Evolutionary conservation across 1,140 invertebrate species (phyloP), one percentile per base, ranked within the genome.

Genomic region (Gryllus bimaculatus): DNA sequence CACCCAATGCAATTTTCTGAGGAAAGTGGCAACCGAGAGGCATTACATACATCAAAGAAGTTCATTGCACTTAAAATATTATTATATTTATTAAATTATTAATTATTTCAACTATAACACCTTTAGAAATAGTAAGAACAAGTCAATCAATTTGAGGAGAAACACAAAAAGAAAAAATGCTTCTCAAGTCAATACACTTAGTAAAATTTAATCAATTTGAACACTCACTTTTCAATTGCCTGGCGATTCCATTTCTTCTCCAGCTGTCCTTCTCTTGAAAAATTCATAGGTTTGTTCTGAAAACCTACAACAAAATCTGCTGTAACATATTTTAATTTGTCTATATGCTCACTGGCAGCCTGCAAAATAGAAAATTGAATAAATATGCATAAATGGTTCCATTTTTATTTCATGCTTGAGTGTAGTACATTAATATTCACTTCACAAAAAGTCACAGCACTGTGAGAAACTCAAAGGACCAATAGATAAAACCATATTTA

Each of bases 221-320:
- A 21, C 7, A 48, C 48, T 47, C 8, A 77, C 76, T 85, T 85
- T 8, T 82, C 78, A 20, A 93, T 82, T 15, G 87, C 86, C 79
- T 91, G 88, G 84, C 88, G 90, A 78, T 90, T 93, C 88, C 88
- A 90, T 85, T 85, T 89, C 47, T 86, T 80, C 0, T 85, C 76
- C 82, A 89, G 91, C 48, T 89, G 79, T 26, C 82, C 78, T 83
- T 93, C 92, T 79, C 87, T 85, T 0, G 87, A 87, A 80, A 87
- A 87, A 79, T 86, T 88, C 26, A 84, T 87, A 8, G 88, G 87
- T 83, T 89, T 89, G n/a, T 74, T 79, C 26, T 84, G 85, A 79
- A 88, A 86, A 0, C 94, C 94, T n/a, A 94, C 86, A 20, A 94
- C 86, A 84, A 91, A 95, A 82, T 94, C 91, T 0, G 91, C 88